phyloP scores from a whole-genome alignment of 2,113 vertebrate genomes.

The Mus spicilegus region DNA sequence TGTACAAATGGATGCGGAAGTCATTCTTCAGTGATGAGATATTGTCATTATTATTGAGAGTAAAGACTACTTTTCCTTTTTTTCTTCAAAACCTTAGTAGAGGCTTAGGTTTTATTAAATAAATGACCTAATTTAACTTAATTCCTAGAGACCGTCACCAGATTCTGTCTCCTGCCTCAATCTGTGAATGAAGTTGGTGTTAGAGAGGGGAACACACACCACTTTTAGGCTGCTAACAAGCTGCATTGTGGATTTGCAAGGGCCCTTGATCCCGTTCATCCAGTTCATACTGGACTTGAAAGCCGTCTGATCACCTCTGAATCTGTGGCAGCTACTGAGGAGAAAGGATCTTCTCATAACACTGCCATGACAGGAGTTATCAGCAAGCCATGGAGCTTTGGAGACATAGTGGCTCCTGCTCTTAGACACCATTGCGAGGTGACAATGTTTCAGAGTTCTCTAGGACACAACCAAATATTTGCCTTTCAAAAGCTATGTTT shows the following conservation, averaged over 20 bases:
- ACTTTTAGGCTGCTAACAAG: not conserved
- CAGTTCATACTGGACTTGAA: conserved; percentile 17
- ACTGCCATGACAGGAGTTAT: not conserved
- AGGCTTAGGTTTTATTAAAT: conserved; percentile 51
- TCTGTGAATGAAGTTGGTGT: conserved; percentile 14
- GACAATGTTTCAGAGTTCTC: not conserved
- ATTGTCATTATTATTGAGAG: not conserved
- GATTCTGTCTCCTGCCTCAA: not conserved
- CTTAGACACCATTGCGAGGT: not conserved
- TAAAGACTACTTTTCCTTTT: not conserved
- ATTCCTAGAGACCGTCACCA: conserved; percentile 34
- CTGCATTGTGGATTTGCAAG: conserved; percentile 1
- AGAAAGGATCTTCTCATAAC: conserved; percentile 27
- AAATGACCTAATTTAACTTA: conserved; percentile 40
- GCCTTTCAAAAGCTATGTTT: not conserved
- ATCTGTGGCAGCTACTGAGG: not conserved
- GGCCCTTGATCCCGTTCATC: not conserved
- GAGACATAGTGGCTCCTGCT: not conserved
- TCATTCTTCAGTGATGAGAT: not conserved
- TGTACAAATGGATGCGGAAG: not conserved
- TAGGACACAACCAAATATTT: not conserved
- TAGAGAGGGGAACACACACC: not conserved
- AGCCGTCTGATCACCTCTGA: not conserved
- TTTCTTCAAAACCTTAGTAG: not conserved
- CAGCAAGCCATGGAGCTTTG: not conserved